Percentiles rank a stretch among this genome's conserved stretches.
Evolutionary conservation across 2,797 vertebrate species (phyloP).

Genomic region (Neostethus bicornis): DNA sequence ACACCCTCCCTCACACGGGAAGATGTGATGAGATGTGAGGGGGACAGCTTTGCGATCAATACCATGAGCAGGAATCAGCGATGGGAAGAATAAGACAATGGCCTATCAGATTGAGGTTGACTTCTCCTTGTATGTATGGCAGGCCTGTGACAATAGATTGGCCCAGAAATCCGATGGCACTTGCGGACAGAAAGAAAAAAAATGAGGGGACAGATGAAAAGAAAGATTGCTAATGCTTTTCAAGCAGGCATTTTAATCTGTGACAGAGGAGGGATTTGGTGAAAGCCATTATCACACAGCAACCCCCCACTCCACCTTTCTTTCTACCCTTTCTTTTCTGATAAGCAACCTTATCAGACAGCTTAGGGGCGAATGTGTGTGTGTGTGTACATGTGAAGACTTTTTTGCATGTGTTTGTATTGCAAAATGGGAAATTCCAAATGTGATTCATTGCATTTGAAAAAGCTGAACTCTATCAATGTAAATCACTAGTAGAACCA

Average conservation of each 20-base stretch:
- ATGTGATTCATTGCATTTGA: conserved; percentile 61
- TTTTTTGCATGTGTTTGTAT: conserved; percentile 74
- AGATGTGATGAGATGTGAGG: conserved; percentile 77
- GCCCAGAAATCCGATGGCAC: conserved; percentile 86
- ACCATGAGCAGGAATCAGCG: conserved; percentile 85
- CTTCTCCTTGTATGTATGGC: conserved; percentile 87
- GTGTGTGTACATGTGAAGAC: conserved; percentile 33
- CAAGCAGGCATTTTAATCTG: conserved; percentile 89
- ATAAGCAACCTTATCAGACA: conserved; percentile 89
- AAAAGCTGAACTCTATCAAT: conserved; percentile 48
- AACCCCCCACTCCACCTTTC: conserved; percentile 30
- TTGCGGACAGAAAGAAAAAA: conserved; percentile 50
- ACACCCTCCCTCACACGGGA: conserved; percentile 49
- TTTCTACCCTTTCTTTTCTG: conserved; percentile 73
- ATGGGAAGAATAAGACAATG: conserved; percentile 88
- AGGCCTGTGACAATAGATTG: conserved; percentile 84
- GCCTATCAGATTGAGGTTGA: conserved; percentile 90
- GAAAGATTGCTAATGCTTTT: conserved; percentile 87
- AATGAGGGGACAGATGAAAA: conserved; percentile 84
- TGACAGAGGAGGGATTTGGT: conserved; percentile 90
- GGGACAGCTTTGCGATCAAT: conserved; percentile 82
- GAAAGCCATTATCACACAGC: conserved; percentile 90
- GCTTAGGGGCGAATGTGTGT: conserved; percentile 68
- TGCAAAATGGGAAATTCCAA: conserved; percentile 71
- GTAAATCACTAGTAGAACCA: conserved; percentile 69